Base-by-base conservation (phyloP, 2,797 vertebrate genomes). In the Vespertilio murinus region DNA sequence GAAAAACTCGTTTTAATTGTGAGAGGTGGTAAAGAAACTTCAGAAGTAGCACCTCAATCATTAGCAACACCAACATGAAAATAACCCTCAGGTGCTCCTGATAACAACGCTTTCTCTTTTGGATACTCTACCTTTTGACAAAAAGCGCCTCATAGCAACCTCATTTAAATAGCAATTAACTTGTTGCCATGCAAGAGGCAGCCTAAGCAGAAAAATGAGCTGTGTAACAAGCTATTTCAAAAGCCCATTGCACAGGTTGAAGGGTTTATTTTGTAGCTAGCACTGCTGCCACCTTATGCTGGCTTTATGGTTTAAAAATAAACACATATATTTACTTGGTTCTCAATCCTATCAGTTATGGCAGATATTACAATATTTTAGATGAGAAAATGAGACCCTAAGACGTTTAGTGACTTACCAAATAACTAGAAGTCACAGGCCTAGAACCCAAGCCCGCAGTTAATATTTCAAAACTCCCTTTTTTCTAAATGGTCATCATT, bases 1-100 rank as follows among this genome's bases (percentile, higher is more conserved):
- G 90, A 93, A 88, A 75, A 79, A 70, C n/a, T 80, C 69, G n/a
- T n/a, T 95, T 95, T 13, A 91, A 94, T 10, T 61, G 45, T 67
- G 65, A 79, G 28, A 73, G 14, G 14, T 56, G 13, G 56, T 49
- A 73, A 95, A 91, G 20, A 45, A 80, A 90, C 38, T 49, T 88
- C 86, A 52, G 84, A 94, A 94, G 23, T 20, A 1, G 45, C 45
- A 42, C 54, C 42, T 94, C 42, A 73, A 59, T 85, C 30, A 70
- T 1, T 6, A 17, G 78, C 95, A 93, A 93, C 16, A 3, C 56
- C 59, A 84, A 70, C 3, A 9, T 65, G 40, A 94, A 93, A 77
- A 69, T 13, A 77, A 85, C 5, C 30, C 73, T 54, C 35, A 17
- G 56, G 90, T 47, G n/a, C 79, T 54, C 84, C 54, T 40, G 23